Evolutionary conservation across 2,113 vertebrate species (phyloP).

Genomic region (Otus sunia): DNA sequence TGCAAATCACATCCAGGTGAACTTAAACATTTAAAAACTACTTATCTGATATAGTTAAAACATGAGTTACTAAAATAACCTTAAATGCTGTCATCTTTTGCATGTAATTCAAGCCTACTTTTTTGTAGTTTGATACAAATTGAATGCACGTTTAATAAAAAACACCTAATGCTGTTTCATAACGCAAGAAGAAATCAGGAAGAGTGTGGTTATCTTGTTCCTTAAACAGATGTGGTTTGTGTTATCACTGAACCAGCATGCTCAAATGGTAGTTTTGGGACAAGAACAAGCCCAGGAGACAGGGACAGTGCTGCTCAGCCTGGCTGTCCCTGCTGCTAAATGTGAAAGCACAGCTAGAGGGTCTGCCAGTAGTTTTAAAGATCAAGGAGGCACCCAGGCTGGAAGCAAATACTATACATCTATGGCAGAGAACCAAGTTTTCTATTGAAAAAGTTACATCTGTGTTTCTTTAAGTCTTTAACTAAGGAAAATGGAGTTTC

Average conservation of each 20-base stretch:
- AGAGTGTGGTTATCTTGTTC: neutral
- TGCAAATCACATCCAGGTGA: neutral
- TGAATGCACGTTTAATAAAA: neutral
- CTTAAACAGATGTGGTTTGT: neutral
- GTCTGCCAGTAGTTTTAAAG: neutral
- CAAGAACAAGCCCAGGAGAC: neutral
- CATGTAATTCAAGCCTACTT: neutral
- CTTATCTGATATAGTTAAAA: neutral
- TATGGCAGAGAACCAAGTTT: neutral
- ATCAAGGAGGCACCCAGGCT: neutral
- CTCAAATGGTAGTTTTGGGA: fast-evolving
- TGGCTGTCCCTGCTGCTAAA: neutral
- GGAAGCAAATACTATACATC: neutral
- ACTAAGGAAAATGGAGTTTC: neutral
- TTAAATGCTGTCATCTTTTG: neutral
- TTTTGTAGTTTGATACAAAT: neutral
- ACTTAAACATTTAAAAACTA: neutral
- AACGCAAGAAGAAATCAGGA: neutral
- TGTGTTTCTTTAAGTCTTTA: neutral
- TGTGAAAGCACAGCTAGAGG: neutral
- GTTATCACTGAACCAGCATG: neutral
- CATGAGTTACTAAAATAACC: neutral
- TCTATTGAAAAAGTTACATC: neutral
- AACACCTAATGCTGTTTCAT: neutral
- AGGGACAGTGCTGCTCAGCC: neutral